Evolutionary conservation across 2,888 invertebrate species (phyloP).

Genomic region (Nasonovia ribisnigri): DNA sequence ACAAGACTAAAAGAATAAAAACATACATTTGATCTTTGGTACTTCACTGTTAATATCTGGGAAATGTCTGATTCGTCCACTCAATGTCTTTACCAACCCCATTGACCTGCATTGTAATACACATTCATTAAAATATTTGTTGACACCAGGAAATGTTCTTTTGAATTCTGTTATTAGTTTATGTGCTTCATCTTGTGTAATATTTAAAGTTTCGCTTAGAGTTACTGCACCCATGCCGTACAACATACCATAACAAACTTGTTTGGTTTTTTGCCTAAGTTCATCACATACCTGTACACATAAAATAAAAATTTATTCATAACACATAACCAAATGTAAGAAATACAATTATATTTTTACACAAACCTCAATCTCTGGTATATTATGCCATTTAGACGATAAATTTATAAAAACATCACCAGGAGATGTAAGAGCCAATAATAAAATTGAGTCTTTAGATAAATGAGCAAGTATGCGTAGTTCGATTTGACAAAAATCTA

Average conservation of each 20-base stretch:
- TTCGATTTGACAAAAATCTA: slow-evolving; percentile 97
- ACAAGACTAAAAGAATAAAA: not conserved
- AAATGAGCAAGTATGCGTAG: slow-evolving; percentile 93
- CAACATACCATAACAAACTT: slow-evolving; percentile 95
- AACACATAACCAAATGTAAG: not conserved
- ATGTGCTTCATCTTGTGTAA: slow-evolving; percentile 82
- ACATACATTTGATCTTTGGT: slow-evolving; percentile 75
- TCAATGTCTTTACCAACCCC: slow-evolving; percentile 88
- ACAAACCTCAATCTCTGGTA: slow-evolving; percentile 69
- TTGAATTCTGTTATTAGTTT: slow-evolving; percentile 86
- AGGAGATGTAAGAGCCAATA: slow-evolving; percentile 72
- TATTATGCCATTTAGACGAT: slow-evolving; percentile 86
- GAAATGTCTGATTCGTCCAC: slow-evolving; percentile 83
- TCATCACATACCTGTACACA: slow-evolving; percentile 76
- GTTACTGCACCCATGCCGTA: slow-evolving; percentile 95
- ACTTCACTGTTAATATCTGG: slow-evolving; percentile 79
- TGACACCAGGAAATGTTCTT: slow-evolving; percentile 77
- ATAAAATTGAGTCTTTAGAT: slow-evolving; percentile 80
- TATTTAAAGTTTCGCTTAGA: slow-evolving; percentile 83
- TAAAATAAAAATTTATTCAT: not conserved
- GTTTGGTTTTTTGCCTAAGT: slow-evolving; percentile 88
- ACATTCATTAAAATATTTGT: slow-evolving; percentile 74
- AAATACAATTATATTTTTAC: not conserved
- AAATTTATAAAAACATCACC: slow-evolving; percentile 87
- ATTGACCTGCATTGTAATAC: slow-evolving; percentile 77